phyloP scores from a whole-genome alignment of 1,140 invertebrate genomes.

The Scaptomyza pallida region DNA sequence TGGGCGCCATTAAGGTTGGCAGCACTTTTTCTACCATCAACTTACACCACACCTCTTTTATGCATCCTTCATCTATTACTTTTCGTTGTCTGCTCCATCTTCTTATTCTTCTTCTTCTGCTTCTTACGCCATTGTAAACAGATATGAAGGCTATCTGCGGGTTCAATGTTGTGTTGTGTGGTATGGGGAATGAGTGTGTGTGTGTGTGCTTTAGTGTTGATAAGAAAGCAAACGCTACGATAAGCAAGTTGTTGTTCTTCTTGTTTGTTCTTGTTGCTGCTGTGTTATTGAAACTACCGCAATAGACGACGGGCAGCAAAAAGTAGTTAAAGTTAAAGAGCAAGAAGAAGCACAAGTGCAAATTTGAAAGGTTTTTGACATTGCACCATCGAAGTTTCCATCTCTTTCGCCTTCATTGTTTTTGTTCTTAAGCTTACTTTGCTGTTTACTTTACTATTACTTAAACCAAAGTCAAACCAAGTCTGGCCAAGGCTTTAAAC shows the following conservation, averaged over 20 bases:
- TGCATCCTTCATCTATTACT: conserved; percentile 9
- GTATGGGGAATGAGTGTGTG: conserved; percentile 30
- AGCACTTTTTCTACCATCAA: background rate
- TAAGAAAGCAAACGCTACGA: conserved; percentile 63
- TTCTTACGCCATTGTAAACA: conserved; percentile 59
- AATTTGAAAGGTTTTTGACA: conserved; percentile 67
- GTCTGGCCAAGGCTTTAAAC: conserved; percentile 33
- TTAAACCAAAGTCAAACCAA: conserved; percentile 8
- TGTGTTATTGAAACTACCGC: conserved; percentile 49
- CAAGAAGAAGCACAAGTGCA: conserved; percentile 48
- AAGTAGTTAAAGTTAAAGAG: background rate
- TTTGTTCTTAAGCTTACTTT: conserved; percentile 39
- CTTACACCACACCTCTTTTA: background rate
- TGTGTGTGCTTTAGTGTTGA: conserved; percentile 53
- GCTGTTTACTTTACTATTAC: conserved; percentile 40
- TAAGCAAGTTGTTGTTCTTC: conserved; percentile 55
- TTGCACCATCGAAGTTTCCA: conserved; percentile 29
- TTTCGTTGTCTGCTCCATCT: conserved; percentile 16
- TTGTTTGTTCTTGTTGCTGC: conserved; percentile 14
- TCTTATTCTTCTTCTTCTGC: no score
- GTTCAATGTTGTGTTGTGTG: no score
- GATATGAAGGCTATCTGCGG: conserved; percentile 53
- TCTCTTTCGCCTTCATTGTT: background rate
- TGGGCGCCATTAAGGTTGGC: conserved; percentile 35
- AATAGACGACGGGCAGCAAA: conserved; percentile 4